These are phyloP conservation scores for Chaenodraco wilsoni DNA, from an alignment of 2,797 vertebrate species.

Conservation along the genomic window DNA sequence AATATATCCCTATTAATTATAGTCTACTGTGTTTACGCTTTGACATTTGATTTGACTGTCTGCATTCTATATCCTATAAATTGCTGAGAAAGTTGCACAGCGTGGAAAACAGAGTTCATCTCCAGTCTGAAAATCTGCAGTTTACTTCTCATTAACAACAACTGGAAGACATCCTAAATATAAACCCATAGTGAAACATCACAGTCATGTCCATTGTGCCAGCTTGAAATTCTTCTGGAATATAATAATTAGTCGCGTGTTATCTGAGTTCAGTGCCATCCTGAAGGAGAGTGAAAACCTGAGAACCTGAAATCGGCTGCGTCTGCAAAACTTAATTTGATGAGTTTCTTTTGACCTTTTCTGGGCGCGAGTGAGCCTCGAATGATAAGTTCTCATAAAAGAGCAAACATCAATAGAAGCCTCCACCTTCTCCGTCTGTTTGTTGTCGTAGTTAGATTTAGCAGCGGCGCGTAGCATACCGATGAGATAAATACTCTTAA, in stretches of 20 bases:
- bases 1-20: background rate
- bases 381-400: conserved; percentile 74
- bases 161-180: background rate
- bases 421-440: conserved; percentile 50
- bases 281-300: conserved; percentile 34
- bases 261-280: conserved; percentile 3
- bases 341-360: conserved; percentile 79
- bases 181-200: background rate
- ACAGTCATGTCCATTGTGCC: background rate
- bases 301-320: conserved; percentile 18
- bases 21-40: background rate
- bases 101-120: background rate
- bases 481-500: conserved; percentile 69
- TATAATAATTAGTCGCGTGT: conserved; percentile 34
- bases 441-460: conserved; percentile 54
- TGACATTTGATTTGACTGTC: too few relatives aligned
- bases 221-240: background rate
- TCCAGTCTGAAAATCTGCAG: background rate
- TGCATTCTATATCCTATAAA: too few relatives aligned
- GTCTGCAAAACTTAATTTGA: conserved; percentile 66
- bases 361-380: conserved; percentile 59
- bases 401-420: conserved; percentile 61
- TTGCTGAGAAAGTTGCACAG: background rate
- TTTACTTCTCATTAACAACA: background rate
- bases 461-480: conserved; percentile 55